Evolutionary conservation across 2,797 vertebrate species (phyloP).

Genomic region (Tragelaphus oryx): DNA sequence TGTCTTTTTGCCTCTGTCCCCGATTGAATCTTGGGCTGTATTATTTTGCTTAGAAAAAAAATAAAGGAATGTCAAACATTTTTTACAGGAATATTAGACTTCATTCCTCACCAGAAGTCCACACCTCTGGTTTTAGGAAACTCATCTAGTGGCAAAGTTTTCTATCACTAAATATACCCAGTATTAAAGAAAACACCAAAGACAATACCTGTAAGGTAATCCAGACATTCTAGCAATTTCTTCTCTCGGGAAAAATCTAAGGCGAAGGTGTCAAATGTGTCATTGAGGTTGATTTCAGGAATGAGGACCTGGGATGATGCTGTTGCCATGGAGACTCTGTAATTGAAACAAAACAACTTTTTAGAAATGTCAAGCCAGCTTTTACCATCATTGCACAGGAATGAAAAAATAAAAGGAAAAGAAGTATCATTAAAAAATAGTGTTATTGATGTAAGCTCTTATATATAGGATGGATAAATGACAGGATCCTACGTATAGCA

Average conservation of each 20-base stretch:
- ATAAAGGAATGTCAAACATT: not conserved
- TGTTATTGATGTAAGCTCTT: not conserved
- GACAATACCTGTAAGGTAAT: conserved; percentile 95
- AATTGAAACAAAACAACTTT: conserved; percentile 74
- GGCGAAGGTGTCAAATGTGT: conserved; percentile 97
- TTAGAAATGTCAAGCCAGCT: conserved; percentile 38
- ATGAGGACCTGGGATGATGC: conserved; percentile 97
- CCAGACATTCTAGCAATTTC: conserved; percentile 96
- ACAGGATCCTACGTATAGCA: not conserved
- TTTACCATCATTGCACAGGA: not conserved
- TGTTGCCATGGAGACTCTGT: conserved; percentile 98
- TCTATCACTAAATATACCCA: not conserved
- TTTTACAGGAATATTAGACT: not conserved
- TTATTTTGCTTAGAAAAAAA: not conserved
- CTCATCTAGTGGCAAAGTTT: not conserved
- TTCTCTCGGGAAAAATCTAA: conserved; percentile 98
- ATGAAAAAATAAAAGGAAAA: not conserved
- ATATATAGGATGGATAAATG: not conserved
- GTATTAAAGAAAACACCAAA: conserved; percentile 14
- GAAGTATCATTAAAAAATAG: not conserved
- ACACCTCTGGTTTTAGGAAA: not conserved
- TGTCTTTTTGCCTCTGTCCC: not conserved
- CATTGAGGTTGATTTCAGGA: conserved; percentile 98
- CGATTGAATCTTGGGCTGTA: not conserved
- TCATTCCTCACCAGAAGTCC: not conserved